A percentile compares a stretch with the other conserved stretches of the same genome.
phyloP scores from a whole-genome alignment of 2,113 vertebrate species.

The Erythrocercus mccallii region DNA sequence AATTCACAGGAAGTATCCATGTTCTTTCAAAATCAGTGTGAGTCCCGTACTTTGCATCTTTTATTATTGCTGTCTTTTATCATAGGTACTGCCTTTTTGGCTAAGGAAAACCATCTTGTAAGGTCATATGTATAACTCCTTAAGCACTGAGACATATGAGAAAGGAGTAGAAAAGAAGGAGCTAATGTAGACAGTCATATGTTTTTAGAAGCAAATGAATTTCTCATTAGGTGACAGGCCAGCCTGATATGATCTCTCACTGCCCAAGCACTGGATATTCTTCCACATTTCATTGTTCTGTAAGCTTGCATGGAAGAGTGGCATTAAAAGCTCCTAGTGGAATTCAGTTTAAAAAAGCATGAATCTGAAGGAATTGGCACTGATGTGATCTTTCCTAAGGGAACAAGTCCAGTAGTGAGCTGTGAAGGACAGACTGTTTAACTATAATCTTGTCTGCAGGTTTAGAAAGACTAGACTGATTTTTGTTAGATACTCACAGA shows the following conservation, averaged over 20 bases:
- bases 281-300: not conserved
- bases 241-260: not conserved
- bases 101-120: not conserved
- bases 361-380: not conserved
- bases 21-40: not conserved
- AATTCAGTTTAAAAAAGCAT: not conserved
- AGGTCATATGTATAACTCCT: not conserved
- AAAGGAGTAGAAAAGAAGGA: not conserved
- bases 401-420: not conserved
- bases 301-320: slow-evolving; percentile 1
- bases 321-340: not conserved
- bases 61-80: not conserved
- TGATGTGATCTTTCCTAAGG: slow-evolving; percentile 6
- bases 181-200: accelerated
- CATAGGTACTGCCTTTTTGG: not conserved
- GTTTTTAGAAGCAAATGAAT: not conserved
- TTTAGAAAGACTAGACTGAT: not conserved
- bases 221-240: not conserved
- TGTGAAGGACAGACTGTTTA: not conserved
- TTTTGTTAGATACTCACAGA: not conserved
- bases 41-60: not conserved
- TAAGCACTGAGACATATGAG: not conserved
- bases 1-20: not conserved
- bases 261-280: not conserved
- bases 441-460: not conserved